Percentiles rank a stretch among this genome's conserved stretches.
Evolutionary conservation across 2,797 vertebrate genomes (phyloP).

Genomic region (Urocyon cinereoargenteus): DNA sequence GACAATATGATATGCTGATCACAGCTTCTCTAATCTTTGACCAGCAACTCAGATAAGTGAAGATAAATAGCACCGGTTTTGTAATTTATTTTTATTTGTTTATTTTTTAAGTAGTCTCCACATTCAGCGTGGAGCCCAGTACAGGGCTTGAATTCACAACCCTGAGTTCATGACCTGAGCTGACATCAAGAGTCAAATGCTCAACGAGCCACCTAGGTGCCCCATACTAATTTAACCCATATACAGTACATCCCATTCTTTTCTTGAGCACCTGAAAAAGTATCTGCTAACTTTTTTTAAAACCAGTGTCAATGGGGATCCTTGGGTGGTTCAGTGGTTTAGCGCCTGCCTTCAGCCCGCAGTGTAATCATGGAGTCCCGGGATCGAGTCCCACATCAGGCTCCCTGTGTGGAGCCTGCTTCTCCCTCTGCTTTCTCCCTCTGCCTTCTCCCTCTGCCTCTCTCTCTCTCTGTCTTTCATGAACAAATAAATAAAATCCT

Average conservation of each 20-base stretch:
- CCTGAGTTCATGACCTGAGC: too few relatives aligned
- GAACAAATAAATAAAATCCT: too few relatives aligned
- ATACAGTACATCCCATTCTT: neutral
- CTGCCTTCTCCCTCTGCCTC: too few relatives aligned
- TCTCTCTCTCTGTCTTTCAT: too few relatives aligned
- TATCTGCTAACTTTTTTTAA: neutral
- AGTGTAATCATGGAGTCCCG: too few relatives aligned
- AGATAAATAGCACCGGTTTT: neutral
- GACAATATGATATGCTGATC: neutral
- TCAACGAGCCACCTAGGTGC: neutral
- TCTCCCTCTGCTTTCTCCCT: too few relatives aligned
- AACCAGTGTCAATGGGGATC: too few relatives aligned
- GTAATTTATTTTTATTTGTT: neutral
- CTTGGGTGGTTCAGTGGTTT: too few relatives aligned
- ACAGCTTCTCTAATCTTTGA: neutral
- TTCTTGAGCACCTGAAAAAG: neutral
- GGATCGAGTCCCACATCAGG: too few relatives aligned
- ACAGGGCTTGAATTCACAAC: neutral
- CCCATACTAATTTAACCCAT: neutral
- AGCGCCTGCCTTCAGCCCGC: too few relatives aligned
- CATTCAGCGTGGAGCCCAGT: neutral
- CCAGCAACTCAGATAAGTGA: neutral
- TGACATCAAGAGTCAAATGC: neutral
- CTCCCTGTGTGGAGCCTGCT: too few relatives aligned
- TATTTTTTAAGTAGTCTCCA: neutral